A percentile compares a stretch with the other conserved stretches of the same genome.
Conservation (phyloP, 2,797 vertebrate species). For the Pangasius djambal region DNA sequence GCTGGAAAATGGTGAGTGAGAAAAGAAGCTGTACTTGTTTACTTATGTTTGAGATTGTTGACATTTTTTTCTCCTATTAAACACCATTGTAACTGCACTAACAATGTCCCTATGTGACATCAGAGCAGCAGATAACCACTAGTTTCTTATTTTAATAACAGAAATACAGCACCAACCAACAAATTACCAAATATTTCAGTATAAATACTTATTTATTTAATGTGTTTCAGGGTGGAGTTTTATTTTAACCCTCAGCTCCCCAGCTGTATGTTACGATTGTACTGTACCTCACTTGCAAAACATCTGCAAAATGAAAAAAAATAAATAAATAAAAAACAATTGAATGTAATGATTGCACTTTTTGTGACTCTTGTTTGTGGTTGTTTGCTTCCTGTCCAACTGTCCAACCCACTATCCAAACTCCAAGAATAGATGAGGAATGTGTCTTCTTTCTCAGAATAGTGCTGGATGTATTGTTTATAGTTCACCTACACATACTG, state of each 20-base stretch:
- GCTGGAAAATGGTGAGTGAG: background rate
- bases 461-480: background rate
- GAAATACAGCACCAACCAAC: background rate
- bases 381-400: conserved; percentile 16
- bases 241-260: background rate
- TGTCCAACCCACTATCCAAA: background rate
- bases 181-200: background rate
- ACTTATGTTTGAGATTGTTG: background rate
- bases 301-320: background rate
- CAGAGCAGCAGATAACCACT: background rate
- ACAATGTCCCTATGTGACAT: background rate
- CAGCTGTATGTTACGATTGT: background rate
- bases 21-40: background rate
- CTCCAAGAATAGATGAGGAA: conserved; percentile 10
- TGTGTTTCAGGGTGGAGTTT: background rate
- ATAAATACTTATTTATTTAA: background rate
- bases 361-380: background rate
- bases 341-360: conserved; percentile 2
- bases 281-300: background rate
- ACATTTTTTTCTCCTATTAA: background rate
- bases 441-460: background rate
- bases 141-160: background rate
- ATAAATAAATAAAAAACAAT: no score
- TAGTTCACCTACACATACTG: conserved; percentile 7
- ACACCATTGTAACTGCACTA: background rate